phyloP scores from a whole-genome alignment of 2,888 invertebrate genomes.

The Heterodera filipjevi region DNA sequence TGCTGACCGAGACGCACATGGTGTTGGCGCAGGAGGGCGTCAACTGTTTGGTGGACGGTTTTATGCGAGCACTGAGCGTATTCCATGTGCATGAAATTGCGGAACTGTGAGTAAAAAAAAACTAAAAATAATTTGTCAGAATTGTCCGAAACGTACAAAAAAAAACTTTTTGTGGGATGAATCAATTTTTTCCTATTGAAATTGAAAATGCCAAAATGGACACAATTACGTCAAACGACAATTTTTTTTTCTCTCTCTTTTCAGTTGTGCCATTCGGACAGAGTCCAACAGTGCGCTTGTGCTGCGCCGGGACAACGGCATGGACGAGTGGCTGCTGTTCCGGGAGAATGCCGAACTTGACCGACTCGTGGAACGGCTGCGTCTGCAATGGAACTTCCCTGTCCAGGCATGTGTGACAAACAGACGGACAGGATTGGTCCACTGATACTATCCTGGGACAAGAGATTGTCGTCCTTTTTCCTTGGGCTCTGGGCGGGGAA shows the following conservation, averaged over 20 bases:
- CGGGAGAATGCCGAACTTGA: slow-evolving; percentile 33
- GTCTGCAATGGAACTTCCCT: slow-evolving; percentile 24
- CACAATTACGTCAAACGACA: background rate
- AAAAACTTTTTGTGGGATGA: too few relatives aligned
- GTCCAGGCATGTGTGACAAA: background rate
- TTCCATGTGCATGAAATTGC: slow-evolving; percentile 38
- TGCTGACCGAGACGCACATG: slow-evolving; percentile 38
- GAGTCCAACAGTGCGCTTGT: slow-evolving; percentile 30
- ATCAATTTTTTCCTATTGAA: too few relatives aligned
- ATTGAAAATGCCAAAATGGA: too few relatives aligned
- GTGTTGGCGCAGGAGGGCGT: slow-evolving; percentile 56
- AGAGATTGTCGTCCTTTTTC: too few relatives aligned
- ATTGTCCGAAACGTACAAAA: too few relatives aligned
- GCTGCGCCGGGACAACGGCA: slow-evolving; percentile 6
- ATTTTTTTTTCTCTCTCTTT: background rate
- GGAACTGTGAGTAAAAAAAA: slow-evolving; percentile 21
- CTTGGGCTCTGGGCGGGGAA: too few relatives aligned
- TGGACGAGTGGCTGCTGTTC: slow-evolving; percentile 31
- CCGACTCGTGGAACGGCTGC: slow-evolving; percentile 19
- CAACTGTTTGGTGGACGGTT: slow-evolving; percentile 56
- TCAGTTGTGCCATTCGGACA: slow-evolving; percentile 24
- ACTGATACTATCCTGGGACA: too few relatives aligned
- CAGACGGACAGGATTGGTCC: too few relatives aligned
- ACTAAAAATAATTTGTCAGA: too few relatives aligned
- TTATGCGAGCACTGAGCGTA: slow-evolving; percentile 49